These are phyloP conservation scores for Drosophila biarmipes DNA, from an alignment of 1,140 invertebrate genomes.

Conservation along the genomic window DNA sequence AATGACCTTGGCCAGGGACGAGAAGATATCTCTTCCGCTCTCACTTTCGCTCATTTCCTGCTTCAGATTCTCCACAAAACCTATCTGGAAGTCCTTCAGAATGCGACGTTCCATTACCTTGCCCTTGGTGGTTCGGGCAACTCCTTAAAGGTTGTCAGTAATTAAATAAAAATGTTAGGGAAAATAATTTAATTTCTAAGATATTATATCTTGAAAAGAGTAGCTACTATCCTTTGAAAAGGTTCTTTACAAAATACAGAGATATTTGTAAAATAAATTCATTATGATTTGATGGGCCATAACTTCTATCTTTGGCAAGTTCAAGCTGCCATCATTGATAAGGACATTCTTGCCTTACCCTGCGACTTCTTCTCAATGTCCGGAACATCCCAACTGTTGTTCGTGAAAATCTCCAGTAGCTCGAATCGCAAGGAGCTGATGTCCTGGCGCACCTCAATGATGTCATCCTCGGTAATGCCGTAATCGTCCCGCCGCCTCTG, in stretches of 20 bases:
- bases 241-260: too few species aligned
- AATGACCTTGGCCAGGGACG: conserved; percentile 91
- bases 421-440: conserved; percentile 94
- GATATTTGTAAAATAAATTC: neutral
- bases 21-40: conserved; percentile 91
- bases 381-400: conserved; percentile 93
- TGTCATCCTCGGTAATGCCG: conserved; percentile 96
- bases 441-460: conserved; percentile 98
- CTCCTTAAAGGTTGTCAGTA: conserved; percentile 31
- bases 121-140: conserved; percentile 92
- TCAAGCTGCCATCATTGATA: neutral
- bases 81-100: conserved; percentile 95
- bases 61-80: conserved; percentile 93
- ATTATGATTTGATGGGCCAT: neutral
- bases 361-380: conserved; percentile 87
- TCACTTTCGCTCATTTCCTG: conserved; percentile 89
- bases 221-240: too few species aligned
- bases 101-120: conserved; percentile 93
- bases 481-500: conserved; percentile 92
- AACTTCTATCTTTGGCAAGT: too few species aligned
- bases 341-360: conserved; percentile 84
- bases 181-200: neutral
- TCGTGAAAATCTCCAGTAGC: conserved; percentile 93
- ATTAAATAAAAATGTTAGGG: neutral
- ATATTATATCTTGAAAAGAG: too few species aligned